phyloP scores from a whole-genome alignment of 1,140 invertebrate species.

The Drosophila burlai region DNA sequence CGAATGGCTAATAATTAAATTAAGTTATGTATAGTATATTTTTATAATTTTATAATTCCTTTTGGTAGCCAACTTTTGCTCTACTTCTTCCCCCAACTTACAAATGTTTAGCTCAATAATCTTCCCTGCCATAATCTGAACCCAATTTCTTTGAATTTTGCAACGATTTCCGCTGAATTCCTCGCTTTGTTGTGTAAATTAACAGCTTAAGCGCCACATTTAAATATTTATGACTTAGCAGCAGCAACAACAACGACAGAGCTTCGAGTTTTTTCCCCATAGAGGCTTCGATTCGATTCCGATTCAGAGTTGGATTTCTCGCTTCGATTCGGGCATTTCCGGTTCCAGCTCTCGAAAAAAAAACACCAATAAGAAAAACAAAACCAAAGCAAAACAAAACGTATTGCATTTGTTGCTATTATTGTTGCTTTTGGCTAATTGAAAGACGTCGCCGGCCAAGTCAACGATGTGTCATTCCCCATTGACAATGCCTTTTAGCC shows the following conservation, averaged over 20 bases:
- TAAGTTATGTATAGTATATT: background rate
- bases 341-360: constrained; percentile 42
- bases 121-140: constrained; percentile 2
- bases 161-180: constrained; percentile 63
- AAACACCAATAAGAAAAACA: background rate
- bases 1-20: background rate
- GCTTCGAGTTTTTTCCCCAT: constrained; percentile 29
- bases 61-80: background rate
- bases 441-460: constrained; percentile 43
- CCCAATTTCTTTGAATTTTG: constrained; percentile 61
- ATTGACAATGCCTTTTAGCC: constrained; percentile 50
- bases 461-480: constrained; percentile 72
- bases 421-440: constrained; percentile 60
- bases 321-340: constrained; percentile 66
- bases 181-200: constrained; percentile 57
- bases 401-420: constrained; percentile 60
- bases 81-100: constrained; percentile 5
- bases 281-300: constrained; percentile 42
- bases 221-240: constrained; percentile 68
- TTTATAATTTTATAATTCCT: background rate
- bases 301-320: constrained; percentile 47
- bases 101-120: background rate
- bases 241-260: constrained; percentile 19
- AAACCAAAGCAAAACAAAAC: constrained; percentile 16
- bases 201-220: constrained; percentile 78